Evolutionary conservation across 2,797 vertebrate genomes (phyloP).

Genomic region (Oryzias sinensis): DNA sequence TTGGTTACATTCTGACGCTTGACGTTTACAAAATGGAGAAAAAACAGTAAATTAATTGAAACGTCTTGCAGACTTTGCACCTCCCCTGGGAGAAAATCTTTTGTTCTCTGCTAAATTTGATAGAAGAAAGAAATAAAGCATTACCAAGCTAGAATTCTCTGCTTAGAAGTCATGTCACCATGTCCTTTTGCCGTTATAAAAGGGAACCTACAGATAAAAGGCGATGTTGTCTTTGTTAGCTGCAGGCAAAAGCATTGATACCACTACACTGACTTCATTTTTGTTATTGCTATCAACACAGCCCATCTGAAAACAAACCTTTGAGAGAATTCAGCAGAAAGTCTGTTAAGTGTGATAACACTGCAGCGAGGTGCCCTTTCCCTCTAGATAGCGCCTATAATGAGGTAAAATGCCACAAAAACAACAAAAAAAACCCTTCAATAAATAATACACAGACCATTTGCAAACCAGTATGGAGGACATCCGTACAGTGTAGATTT

Average conservation of each 20-base stretch:
- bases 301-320: conserved; percentile 44
- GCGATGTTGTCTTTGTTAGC: conserved; percentile 48
- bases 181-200: conserved; percentile 46
- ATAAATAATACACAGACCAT: conserved; percentile 79
- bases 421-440: conserved; percentile 42
- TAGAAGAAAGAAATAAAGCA: too few relatives aligned
- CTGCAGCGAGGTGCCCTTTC: conserved; percentile 56
- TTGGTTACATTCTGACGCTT: too few relatives aligned
- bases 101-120: too few relatives aligned
- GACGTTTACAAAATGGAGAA: too few relatives aligned
- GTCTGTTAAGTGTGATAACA: conserved; percentile 36
- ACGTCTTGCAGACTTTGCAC: too few relatives aligned
- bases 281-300: conserved; percentile 40
- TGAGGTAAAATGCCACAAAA: conserved; percentile 45
- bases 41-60: too few relatives aligned
- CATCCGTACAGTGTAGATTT: conserved; percentile 76
- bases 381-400: conserved; percentile 57
- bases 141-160: conserved; percentile 51
- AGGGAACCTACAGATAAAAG: conserved; percentile 47
- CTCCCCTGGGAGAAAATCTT: too few relatives aligned
- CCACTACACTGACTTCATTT: conserved; percentile 19
- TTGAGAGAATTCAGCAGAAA: conserved; percentile 29
- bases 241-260: conserved; percentile 30
- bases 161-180: conserved; percentile 27
- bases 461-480: conserved; percentile 76